These are phyloP conservation scores for Nothoprocta pentlandii DNA, from an alignment of 2,113 vertebrate genomes.

Conservation along the genomic window DNA sequence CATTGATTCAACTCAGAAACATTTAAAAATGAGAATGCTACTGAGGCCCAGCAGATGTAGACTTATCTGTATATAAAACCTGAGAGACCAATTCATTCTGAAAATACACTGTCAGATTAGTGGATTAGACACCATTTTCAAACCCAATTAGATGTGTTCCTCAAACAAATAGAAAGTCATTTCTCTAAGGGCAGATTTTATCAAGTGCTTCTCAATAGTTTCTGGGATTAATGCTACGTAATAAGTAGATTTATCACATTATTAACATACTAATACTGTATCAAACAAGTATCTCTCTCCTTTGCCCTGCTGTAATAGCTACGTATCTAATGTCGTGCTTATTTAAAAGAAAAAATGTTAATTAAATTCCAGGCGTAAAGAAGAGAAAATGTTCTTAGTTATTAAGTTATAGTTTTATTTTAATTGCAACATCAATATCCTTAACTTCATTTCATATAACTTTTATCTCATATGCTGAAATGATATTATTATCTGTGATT, in stretches of 20 bases:
- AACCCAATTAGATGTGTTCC: conserved; percentile 52
- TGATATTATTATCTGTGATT: background rate
- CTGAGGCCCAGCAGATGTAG: background rate
- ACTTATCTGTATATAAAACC: conserved; percentile 47
- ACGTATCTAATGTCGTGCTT: conserved; percentile 29
- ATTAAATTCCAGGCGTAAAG: background rate
- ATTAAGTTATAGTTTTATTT: background rate
- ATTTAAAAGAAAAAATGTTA: background rate
- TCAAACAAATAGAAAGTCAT: conserved; percentile 46
- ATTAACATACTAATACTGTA: conserved; percentile 63
- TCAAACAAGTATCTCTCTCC: conserved; percentile 22
- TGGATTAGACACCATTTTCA: conserved; percentile 40
- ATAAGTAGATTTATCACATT: conserved; percentile 71
- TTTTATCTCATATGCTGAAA: background rate
- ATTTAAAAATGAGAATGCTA: conserved; percentile 50
- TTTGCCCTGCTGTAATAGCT: conserved; percentile 39
- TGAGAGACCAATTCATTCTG: conserved; percentile 30
- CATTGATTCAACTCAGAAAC: conserved; percentile 63
- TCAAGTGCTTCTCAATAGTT: conserved; percentile 68
- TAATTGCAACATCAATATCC: background rate
- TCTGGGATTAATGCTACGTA: conserved; percentile 63
- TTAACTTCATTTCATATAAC: background rate
- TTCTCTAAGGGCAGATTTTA: conserved; percentile 71
- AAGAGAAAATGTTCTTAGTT: background rate
- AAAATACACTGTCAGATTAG: conserved; percentile 31